Percentiles rank a stretch among this genome's conserved stretches.
These are phyloP conservation scores for Drosophila meridiana DNA, from an alignment of 2,888 invertebrate species.

Conservation along the genomic window DNA sequence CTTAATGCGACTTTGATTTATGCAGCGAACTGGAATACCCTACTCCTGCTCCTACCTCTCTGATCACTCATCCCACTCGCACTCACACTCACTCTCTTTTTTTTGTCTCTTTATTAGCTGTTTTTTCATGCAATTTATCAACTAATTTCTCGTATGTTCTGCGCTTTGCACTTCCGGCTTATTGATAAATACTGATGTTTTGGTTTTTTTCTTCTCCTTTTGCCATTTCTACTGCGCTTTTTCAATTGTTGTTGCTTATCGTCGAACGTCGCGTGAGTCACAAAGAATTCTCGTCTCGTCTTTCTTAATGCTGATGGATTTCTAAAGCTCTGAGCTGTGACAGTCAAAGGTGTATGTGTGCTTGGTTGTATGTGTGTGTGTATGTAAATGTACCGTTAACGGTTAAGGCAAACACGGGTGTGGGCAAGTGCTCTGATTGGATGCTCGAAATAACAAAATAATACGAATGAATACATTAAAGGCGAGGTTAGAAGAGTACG, in stretches of 20 bases:
- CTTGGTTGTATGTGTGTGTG: not conserved
- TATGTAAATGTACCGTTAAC: not conserved
- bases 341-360: not conserved
- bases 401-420: not conserved
- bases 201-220: slow-evolving; percentile 4
- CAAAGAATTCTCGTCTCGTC: slow-evolving; percentile 2
- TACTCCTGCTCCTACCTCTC: not conserved
- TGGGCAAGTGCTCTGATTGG: slow-evolving; percentile 14
- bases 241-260: slow-evolving; percentile 40
- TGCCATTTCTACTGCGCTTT: slow-evolving; percentile 41
- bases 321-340: not conserved
- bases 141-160: slow-evolving; percentile 47
- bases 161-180: slow-evolving; percentile 52
- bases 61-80: not conserved
- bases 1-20: slow-evolving; percentile 51
- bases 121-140: slow-evolving; percentile 38
- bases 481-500: slow-evolving; percentile 1
- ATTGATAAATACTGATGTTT: slow-evolving; percentile 30
- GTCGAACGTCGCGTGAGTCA: slow-evolving; percentile 42
- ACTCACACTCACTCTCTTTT: not conserved
- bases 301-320: slow-evolving; percentile 7
- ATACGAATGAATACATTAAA: not conserved
- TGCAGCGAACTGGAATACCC: slow-evolving; percentile 27
- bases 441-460: not conserved
- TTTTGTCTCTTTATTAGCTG: slow-evolving; percentile 15